Evolutionary conservation across 2,797 vertebrate species (phyloP), one percentile per base, ranked within the genome.

Genomic region (Chelon labrosus): DNA sequence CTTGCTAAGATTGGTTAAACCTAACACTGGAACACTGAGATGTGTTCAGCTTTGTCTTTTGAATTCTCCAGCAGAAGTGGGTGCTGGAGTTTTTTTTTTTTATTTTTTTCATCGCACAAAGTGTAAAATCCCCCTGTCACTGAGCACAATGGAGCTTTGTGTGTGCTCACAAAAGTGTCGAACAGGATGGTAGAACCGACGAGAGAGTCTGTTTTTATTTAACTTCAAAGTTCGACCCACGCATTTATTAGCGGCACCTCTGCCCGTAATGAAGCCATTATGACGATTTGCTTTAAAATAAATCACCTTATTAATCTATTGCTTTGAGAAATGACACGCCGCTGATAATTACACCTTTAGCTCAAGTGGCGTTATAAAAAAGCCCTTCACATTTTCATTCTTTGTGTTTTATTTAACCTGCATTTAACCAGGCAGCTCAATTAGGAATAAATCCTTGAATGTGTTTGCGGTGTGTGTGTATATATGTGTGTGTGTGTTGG

Each of bases 361-460:
- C 70, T 85, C 10, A 17, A 65, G 77, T 64, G 62, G 44, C 27
- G n/a, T 42, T 68, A 8, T 49, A 55, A 58, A 70, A 73, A 74
- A 56, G 67, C 41, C 17, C 37, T 53, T 75, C 57, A 58, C 65
- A 52, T 76, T 79, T 77, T 56, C 31, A 54, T 37, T 74, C 54
- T 70, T 73, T 76, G 41, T 51, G 50, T 86, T 88, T 77, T 69
- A 79, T 85, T 90, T 80, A 83, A 83, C 80, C 72, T 79, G 74
- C 78, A 70, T 84, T 89, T 82, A 89, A 81, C 71, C 65, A 84
- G 67, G 73, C 76, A 59, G 82, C 75, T 85, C 76, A 85, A 88
- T 88, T 86, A 86, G 81, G 73, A 83, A 44, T 47, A 53, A 85
- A 75, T 35, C 67, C 66, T 68, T 68, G 61, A 73, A 75, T 65